Conservation (phyloP, 2,797 vertebrate species). For the Cyprinella venusta region DNA sequence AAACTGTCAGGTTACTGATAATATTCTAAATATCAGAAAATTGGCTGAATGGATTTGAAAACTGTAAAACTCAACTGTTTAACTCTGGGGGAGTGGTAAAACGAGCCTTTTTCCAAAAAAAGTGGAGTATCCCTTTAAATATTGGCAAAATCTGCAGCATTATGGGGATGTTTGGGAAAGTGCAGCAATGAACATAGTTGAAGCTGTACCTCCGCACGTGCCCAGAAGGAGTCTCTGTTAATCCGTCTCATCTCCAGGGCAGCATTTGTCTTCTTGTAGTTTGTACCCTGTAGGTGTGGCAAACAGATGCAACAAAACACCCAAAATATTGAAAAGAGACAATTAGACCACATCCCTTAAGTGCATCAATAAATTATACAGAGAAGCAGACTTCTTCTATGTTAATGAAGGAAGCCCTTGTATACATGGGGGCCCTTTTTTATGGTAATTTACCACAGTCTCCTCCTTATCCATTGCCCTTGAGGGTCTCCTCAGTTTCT, state of each 20-base stretch:
- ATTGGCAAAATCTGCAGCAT: not conserved
- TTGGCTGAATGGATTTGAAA: no score
- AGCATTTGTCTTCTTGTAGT: conserved; percentile 89
- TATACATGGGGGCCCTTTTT: not conserved
- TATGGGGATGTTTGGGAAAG: not conserved
- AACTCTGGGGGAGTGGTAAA: no score
- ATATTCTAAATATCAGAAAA: no score
- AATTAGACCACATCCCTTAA: not conserved
- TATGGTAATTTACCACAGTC: conserved; percentile 77
- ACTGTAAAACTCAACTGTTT: no score
- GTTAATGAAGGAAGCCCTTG: conserved; percentile 5
- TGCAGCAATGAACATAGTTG: not conserved
- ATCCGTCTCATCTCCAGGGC: conserved; percentile 86
- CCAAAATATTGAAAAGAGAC: conserved; percentile 1
- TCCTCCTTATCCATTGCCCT: conserved; percentile 75
- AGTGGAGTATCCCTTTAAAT: no score
- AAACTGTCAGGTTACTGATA: no score
- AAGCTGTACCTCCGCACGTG: conserved; percentile 81
- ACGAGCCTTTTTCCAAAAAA: no score
- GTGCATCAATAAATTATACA: conserved; percentile 11
- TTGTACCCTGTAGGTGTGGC: conserved; percentile 79
- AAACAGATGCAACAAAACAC: conserved; percentile 1
- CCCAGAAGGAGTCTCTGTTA: conserved; percentile 89
- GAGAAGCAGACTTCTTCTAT: conserved; percentile 2
- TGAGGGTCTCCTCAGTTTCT: conserved; percentile 72